Percentiles rank a stretch among this genome's conserved stretches.
Evolutionary conservation across 2,888 invertebrate species (phyloP).

Genomic region (Noctua comes): DNA sequence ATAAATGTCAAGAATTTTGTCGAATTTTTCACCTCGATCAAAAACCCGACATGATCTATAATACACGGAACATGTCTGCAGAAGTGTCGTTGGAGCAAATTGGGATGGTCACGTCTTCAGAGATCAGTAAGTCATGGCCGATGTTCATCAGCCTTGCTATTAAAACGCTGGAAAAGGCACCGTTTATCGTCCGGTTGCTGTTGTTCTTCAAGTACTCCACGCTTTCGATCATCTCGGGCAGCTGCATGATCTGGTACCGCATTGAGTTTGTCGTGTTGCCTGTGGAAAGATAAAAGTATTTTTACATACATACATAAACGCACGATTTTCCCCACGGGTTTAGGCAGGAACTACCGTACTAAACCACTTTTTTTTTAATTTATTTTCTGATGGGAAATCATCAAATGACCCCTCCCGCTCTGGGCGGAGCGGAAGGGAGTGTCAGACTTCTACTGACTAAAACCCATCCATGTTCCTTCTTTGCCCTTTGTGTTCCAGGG

Average conservation of each 20-base stretch:
- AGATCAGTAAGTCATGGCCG: conserved; percentile 68
- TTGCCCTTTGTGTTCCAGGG: too few species aligned
- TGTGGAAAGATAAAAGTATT: conserved; percentile 39
- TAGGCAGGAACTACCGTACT: not conserved
- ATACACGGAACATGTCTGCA: conserved; percentile 38
- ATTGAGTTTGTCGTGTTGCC: conserved; percentile 71
- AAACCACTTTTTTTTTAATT: too few species aligned
- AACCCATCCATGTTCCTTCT: too few species aligned
- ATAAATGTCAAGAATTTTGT: conserved; percentile 19
- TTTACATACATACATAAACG: not conserved
- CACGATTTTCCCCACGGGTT: not conserved
- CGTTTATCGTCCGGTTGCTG: conserved; percentile 75
- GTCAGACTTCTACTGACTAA: too few species aligned
- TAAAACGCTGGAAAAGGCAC: conserved; percentile 74
- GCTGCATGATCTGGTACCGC: conserved; percentile 69
- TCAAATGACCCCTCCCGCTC: too few species aligned
- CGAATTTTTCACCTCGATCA: not conserved
- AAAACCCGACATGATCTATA: not conserved
- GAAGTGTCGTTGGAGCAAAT: conserved; percentile 49
- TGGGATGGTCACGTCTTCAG: conserved; percentile 61
- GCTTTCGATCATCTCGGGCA: conserved; percentile 58
- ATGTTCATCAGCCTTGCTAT: conserved; percentile 74
- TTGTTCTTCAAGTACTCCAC: conserved; percentile 46
- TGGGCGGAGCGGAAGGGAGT: too few species aligned
- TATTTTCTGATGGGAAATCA: too few species aligned